Base-by-base conservation (phyloP, 2,113 vertebrate genomes). In the Ameiurus melas region DNA sequence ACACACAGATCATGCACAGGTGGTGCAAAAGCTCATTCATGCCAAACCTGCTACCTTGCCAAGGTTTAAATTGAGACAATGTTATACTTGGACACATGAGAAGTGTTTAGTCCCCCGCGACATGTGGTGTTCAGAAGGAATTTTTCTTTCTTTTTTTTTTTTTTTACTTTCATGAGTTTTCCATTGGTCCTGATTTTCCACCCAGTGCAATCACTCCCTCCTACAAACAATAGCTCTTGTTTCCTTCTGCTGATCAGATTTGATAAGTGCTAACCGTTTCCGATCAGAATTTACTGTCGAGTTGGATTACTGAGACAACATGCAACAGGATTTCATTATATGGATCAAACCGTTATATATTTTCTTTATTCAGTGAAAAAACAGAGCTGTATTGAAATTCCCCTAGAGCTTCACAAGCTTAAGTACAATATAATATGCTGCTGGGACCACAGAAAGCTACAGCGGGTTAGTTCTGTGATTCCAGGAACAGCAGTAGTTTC, bases 191-290 rank as follows among this genome's bases (percentile, higher is more conserved):
- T 84, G 64, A 58, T 75, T 82, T 85, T 89, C 88, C 84, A 86
- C 53, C 75, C 62, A 84, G 60, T 19, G 33, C 58, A 89, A 85
- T 89, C 87, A 83, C 78, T 77, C 68, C 78, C 82, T 36, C 70
- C 85, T 89, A 58, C 77, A 89, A 87, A 90, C 81, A 88, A 88
- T 55, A 85, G 43, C 83, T 83, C 75, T 89, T 30, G 86, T 83
- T 77, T 80, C 77, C 39, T 57, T 64, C 43, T 81, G 82, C 81
- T 9, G 13, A 88, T 80, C 85, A 77, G 55, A 81, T 51, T 19
- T 57, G 86, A 83, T 83, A 60, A 83, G 80, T 17, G 80, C 80
- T 83, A 43, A 39, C 57, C 20, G 2, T 43, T 22, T 83, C 53
- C 13, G 30, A 83, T 83, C 43, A 6, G 17, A 47, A 25, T 30